phyloP scores from a whole-genome alignment of 2,888 invertebrate genomes.

The Brachyptera putata region DNA sequence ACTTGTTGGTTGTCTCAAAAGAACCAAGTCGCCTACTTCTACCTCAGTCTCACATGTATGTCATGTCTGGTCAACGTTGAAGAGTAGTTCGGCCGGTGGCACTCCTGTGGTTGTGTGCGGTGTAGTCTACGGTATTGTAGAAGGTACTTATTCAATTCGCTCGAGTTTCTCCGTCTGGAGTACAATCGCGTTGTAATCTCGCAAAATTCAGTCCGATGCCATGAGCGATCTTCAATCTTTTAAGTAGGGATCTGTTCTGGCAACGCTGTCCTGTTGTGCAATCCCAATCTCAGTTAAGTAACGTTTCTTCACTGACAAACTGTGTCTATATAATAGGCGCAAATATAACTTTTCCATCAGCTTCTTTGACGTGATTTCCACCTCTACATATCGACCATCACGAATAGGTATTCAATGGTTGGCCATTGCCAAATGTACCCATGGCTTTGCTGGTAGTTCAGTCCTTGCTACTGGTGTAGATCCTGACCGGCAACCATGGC shows the following conservation, averaged over 20 bases:
- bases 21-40: no score
- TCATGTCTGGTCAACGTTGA: no score
- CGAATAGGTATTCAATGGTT: neutral
- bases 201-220: neutral
- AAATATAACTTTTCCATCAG: neutral
- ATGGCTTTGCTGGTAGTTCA: conserved; percentile 2
- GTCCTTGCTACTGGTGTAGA: conserved; percentile 30
- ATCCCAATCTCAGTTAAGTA: neutral
- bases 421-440: neutral
- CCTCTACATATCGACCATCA: neutral
- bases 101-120: no score
- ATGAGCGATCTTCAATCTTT: neutral
- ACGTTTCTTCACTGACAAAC: neutral
- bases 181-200: no score
- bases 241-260: neutral
- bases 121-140: no score
- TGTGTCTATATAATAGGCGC: neutral
- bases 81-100: no score
- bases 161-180: no score
- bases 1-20: no score
- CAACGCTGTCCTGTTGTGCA: neutral
- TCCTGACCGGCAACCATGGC: conserved; percentile 24
- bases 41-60: no score
- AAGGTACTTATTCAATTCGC: no score
- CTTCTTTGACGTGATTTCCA: neutral